These are phyloP conservation scores for Equus przewalskii DNA, from an alignment of 2,113 vertebrate species.

Conservation along the genomic window DNA sequence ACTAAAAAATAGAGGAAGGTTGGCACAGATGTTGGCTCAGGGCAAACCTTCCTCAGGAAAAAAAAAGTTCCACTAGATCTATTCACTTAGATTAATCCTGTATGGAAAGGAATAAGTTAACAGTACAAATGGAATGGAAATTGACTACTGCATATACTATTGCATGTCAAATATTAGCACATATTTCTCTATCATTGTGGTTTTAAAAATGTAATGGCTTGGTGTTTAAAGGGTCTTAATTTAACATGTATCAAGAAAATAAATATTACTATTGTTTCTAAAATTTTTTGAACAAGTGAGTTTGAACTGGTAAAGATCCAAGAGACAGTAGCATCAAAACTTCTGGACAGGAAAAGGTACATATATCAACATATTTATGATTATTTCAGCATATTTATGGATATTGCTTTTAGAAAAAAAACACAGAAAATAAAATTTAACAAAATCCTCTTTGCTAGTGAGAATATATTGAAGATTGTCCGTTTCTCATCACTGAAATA, in stretches of 20 bases:
- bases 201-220: background rate
- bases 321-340: background rate
- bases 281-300: background rate
- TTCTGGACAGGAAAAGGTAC: background rate
- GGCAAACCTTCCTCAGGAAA: no score
- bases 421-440: background rate
- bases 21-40: no score
- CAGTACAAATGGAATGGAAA: background rate
- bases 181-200: background rate
- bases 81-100: background rate
- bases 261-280: background rate
- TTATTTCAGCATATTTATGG: background rate
- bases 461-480: background rate
- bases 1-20: no score
- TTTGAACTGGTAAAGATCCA: background rate
- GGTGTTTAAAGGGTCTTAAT: background rate
- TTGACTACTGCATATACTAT: background rate
- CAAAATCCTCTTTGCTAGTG: background rate
- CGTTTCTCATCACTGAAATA: background rate
- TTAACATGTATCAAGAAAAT: background rate
- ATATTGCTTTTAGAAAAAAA: background rate
- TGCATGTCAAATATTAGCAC: background rate
- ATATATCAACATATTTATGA: background rate
- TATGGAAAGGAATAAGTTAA: background rate
- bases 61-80: background rate